Percentiles rank a stretch among this genome's conserved stretches.
Evolutionary conservation across 2,113 vertebrate genomes (phyloP).

Genomic region (Bubalus kerabau): DNA sequence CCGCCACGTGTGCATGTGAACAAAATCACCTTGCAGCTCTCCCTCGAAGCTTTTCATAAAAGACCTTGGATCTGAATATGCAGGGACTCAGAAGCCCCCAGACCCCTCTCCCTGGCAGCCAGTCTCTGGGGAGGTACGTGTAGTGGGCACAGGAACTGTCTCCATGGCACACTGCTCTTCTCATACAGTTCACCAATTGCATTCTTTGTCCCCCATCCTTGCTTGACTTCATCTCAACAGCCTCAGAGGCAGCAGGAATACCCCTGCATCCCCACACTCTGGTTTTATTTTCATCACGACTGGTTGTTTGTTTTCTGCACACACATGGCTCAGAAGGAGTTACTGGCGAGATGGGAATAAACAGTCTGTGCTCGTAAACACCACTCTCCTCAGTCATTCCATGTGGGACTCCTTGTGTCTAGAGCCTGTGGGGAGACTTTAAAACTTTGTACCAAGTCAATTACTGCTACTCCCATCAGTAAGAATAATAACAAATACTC

Average conservation of each 20-base stretch:
- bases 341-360: not conserved
- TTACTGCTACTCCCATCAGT: not conserved
- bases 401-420: not conserved
- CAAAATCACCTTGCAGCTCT: not conserved
- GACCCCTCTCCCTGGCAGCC: not conserved
- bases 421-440: not conserved
- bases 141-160: not conserved
- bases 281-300: not conserved
- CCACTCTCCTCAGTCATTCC: fast-evolving
- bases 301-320: not conserved
- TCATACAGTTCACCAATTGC: fast-evolving
- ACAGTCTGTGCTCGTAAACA: not conserved
- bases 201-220: not conserved
- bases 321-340: slow-evolving; percentile 14
- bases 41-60: not conserved
- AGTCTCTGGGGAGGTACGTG: not conserved
- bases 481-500: not conserved
- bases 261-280: not conserved
- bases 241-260: not conserved
- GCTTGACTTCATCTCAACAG: not conserved
- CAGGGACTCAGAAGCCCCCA: fast-evolving
- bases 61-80: not conserved
- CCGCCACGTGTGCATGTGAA: not conserved
- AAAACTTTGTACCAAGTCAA: not conserved
- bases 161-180: not conserved